Evolutionary conservation across 2,113 vertebrate species (phyloP).

Genomic region (Chloropsis cyanopogon): DNA sequence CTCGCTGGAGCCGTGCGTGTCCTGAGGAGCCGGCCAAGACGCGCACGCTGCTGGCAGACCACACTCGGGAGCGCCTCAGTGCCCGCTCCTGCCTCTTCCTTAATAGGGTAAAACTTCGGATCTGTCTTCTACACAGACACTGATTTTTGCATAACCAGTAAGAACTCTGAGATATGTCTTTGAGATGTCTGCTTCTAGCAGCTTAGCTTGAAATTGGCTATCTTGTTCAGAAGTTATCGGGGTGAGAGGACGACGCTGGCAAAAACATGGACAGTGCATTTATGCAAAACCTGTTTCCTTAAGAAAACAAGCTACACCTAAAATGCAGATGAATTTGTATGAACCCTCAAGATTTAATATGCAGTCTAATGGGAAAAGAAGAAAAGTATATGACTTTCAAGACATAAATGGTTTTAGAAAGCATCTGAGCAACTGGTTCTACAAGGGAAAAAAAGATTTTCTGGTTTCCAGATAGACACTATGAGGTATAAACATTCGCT

Average conservation of each 20-base stretch:
- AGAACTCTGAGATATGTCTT: neutral
- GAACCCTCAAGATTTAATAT: neutral
- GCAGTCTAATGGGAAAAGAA: neutral
- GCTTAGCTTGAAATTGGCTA: neutral
- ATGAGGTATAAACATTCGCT: neutral
- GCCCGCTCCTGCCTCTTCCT: neutral
- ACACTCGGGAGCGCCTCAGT: rapidly evolving
- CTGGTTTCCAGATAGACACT: neutral
- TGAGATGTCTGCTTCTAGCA: neutral
- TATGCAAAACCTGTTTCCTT: neutral
- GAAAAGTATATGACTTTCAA: neutral
- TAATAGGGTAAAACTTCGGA: neutral
- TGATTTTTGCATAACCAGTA: neutral
- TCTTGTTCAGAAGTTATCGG: neutral
- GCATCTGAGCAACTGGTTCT: neutral
- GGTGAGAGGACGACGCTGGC: neutral
- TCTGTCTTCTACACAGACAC: neutral
- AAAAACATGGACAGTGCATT: neutral
- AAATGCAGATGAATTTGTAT: neutral
- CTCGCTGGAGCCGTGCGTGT: neutral
- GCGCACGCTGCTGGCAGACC: neutral
- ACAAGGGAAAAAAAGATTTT: neutral
- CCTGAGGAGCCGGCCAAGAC: neutral
- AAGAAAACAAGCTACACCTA: neutral
- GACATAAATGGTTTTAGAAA: neutral